Conservation (phyloP, 2,797 vertebrate genomes). For the Triplophysa yarkandensis region DNA sequence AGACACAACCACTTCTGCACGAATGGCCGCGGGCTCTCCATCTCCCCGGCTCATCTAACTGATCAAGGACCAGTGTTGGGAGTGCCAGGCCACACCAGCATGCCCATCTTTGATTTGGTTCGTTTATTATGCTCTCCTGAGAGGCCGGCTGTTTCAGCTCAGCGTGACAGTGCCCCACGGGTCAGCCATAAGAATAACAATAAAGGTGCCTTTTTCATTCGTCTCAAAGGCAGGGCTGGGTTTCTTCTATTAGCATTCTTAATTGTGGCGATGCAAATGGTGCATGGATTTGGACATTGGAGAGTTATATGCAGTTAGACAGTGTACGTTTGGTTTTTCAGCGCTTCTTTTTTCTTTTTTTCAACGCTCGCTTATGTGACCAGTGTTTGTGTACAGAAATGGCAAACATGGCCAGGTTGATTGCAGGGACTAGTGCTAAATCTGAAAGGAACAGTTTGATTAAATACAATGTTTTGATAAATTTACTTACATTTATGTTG, state of each 20-base stretch:
- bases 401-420: slow-evolving; percentile 31
- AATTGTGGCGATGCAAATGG: slow-evolving; percentile 53
- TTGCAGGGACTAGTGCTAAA: slow-evolving; percentile 42
- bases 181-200: slow-evolving; percentile 68
- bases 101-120: slow-evolving; percentile 72
- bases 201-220: slow-evolving; percentile 60
- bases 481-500: slow-evolving; percentile 25
- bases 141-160: slow-evolving; percentile 59
- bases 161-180: slow-evolving; percentile 70
- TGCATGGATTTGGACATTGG: slow-evolving; percentile 49
- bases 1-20: slow-evolving; percentile 54
- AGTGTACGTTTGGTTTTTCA: slow-evolving; percentile 28
- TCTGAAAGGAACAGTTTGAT: slow-evolving; percentile 18
- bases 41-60: slow-evolving; percentile 70
- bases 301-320: slow-evolving; percentile 36
- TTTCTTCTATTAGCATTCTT: slow-evolving; percentile 49
- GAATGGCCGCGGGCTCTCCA: slow-evolving; percentile 75
- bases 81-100: slow-evolving; percentile 59
- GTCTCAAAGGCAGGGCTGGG: slow-evolving; percentile 57
- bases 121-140: slow-evolving; percentile 66
- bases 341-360: slow-evolving; percentile 31
- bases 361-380: slow-evolving; percentile 30
- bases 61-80: slow-evolving; percentile 70
- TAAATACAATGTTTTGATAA: background rate
- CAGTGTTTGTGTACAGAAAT: slow-evolving; percentile 48